A percentile compares a stretch with the other conserved stretches of the same genome.
phyloP scores from a whole-genome alignment of 2,113 vertebrate genomes.

The Ginglymostoma cirratum region DNA sequence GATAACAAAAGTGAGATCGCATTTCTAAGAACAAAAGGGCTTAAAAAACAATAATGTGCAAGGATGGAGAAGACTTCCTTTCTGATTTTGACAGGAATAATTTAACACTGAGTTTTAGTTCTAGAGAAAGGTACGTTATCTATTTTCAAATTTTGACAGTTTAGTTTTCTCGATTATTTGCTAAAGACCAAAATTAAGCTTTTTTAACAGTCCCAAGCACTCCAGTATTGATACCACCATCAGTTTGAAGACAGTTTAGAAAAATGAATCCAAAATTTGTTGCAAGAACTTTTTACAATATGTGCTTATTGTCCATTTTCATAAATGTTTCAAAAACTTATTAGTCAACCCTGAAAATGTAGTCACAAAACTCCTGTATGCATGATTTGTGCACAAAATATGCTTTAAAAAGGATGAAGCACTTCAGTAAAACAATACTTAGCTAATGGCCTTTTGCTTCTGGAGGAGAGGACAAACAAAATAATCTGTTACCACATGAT shows the following conservation, averaged over 20 bases:
- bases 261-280: neutral
- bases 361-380: neutral
- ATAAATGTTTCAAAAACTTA: neutral
- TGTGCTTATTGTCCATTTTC: neutral
- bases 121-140: neutral
- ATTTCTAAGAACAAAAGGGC: conserved; percentile 34
- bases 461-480: neutral
- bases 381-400: neutral
- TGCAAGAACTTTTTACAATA: neutral
- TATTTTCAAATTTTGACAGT: neutral
- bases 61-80: neutral
- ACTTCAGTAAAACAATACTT: neutral
- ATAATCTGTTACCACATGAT: too few relatives aligned
- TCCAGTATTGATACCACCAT: neutral
- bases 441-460: neutral
- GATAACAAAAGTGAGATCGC: conserved; percentile 17
- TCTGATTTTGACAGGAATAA: neutral
- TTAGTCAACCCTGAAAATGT: neutral
- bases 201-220: neutral
- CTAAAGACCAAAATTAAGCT: neutral
- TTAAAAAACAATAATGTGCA: neutral
- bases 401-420: neutral
- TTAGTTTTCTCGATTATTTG: neutral
- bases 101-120: neutral
- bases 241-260: neutral